Base-by-base conservation (phyloP, 2,888 invertebrate species). In the Trilocha varians region DNA sequence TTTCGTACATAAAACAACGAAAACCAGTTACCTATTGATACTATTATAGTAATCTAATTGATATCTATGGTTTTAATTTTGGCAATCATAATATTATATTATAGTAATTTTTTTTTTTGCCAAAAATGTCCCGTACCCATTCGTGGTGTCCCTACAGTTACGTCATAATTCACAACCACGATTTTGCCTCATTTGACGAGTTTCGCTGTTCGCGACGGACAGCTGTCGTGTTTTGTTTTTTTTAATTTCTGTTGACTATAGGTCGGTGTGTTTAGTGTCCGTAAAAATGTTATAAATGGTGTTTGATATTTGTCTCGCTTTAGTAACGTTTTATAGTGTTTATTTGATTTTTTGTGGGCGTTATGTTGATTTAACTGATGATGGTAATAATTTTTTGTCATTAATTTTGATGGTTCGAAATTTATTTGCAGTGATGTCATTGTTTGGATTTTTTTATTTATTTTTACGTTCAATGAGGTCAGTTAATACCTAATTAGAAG, bases 281-380 rank as follows among this genome's bases (percentile, higher is more conserved):
- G 39, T 39, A 38, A 36, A 35, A 41, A 62, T 59, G 55, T 60
- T 65, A 62, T 70, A 78, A 75, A 82, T 82, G 73, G 64, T 72
- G 66, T 75, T 78, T 57, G 70, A 75, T 53, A 66, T 65, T 48
- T 73, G 75, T 68, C 46, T 76, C 41, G 61, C 56, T 41, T 50
- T 76, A 44, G 69, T 65, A 45, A 55, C 61, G 16, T 60, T 64
- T 34, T 76, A 73, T 52, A 56, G 60, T 58, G 58, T 71, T 36
- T 70, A 65, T 53, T 50, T 71, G 47, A 40, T 77, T 53, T 62
- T 63, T 47, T 59, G 52, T 58, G 75, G 71, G 41, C 62, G 70
- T 15, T 72, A 66, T 65, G 65, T 66, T 56, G 70, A 78, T 47
- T 61, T 75, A 41, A 68, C 56, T 36, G 72, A 80, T 50, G 69